Conservation (phyloP, 2,797 vertebrate species). For the Thunnus albacares region DNA sequence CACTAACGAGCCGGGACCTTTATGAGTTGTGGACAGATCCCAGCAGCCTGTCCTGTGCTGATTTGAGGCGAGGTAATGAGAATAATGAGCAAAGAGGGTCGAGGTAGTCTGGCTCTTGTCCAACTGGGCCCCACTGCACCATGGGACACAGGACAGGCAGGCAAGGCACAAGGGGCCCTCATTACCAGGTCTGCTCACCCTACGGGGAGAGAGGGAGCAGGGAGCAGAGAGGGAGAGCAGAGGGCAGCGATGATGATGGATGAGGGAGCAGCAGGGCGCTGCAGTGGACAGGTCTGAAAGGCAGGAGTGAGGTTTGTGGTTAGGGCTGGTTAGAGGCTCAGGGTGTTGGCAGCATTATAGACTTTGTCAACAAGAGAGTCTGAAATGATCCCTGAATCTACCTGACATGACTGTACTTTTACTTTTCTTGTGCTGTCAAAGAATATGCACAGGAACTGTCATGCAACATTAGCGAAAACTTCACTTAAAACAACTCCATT, state of each 20-base stretch:
- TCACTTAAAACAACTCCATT: constrained; percentile 41
- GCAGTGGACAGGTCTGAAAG: constrained; percentile 70
- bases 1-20: constrained; percentile 83
- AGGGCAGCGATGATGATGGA: constrained; percentile 78
- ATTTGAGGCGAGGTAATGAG: constrained; percentile 88
- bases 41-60: constrained; percentile 85
- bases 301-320: constrained; percentile 67
- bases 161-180: constrained; percentile 84
- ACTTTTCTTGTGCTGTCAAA: neutral
- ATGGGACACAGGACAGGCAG: constrained; percentile 84
- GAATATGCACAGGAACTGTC: constrained; percentile 28
- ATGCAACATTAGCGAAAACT: constrained; percentile 19
- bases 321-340: constrained; percentile 42
- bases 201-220: constrained; percentile 64
- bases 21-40: constrained; percentile 88
- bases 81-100: constrained; percentile 85
- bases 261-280: constrained; percentile 75
- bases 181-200: constrained; percentile 80
- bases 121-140: constrained; percentile 83
- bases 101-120: constrained; percentile 80
- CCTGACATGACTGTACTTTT: constrained; percentile 23
- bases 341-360: constrained; percentile 71
- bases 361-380: constrained; percentile 59
- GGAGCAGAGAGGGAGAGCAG: constrained; percentile 61
- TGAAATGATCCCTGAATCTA: constrained; percentile 48